A percentile compares a stretch with the other conserved stretches of the same genome.
Evolutionary conservation across 2,888 invertebrate species (phyloP).

Genomic region (Leucophora obtusa): DNA sequence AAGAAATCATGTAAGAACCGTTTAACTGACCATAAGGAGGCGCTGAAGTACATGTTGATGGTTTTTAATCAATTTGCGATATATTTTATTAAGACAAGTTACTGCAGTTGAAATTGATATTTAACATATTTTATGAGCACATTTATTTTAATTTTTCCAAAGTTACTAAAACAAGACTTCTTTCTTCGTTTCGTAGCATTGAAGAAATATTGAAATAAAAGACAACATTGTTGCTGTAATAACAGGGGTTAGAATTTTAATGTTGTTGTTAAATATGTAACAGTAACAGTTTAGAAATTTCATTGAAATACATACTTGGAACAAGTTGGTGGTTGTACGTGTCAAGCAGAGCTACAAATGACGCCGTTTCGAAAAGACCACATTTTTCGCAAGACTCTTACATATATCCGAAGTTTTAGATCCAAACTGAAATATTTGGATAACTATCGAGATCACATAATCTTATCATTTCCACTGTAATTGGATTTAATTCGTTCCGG

Average conservation of each 20-base stretch:
- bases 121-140: constrained; percentile 61
- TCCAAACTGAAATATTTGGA: no score
- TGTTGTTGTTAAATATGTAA: no score
- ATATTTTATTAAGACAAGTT: constrained; percentile 57
- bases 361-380: no score
- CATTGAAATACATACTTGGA: not conserved
- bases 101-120: constrained; percentile 55
- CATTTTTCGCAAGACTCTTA: no score
- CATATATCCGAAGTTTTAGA: no score
- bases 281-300: not conserved
- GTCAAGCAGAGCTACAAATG: no score
- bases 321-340: no score
- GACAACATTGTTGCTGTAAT: not conserved
- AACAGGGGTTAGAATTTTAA: not conserved
- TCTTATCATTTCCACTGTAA: no score
- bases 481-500: no score
- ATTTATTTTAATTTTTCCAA: constrained; percentile 57
- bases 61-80: constrained; percentile 66
- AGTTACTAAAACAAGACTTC: constrained; percentile 30
- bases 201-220: not conserved
- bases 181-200: not conserved
- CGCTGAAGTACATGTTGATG: constrained; percentile 62
- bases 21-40: constrained; percentile 43
- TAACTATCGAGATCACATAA: no score
- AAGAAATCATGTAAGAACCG: not conserved